phyloP scores from a whole-genome alignment of 2,113 vertebrate genomes.

The Megaceryle maxima region DNA sequence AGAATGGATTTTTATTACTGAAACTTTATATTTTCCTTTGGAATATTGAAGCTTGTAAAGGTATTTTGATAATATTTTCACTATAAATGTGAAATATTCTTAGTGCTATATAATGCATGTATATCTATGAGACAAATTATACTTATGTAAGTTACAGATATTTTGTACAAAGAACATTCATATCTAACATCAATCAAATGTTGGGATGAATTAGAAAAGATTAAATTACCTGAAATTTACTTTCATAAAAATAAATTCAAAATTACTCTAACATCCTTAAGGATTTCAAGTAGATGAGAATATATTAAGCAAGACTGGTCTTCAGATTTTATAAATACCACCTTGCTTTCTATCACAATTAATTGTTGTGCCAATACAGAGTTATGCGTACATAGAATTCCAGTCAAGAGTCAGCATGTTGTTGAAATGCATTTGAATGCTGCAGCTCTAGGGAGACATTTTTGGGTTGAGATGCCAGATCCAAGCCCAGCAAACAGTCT shows the following conservation, averaged over 20 bases:
- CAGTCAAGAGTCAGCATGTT: not conserved
- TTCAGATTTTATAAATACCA: not conserved
- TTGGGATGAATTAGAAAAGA: not conserved
- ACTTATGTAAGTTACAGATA: not conserved
- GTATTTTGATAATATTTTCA: not conserved
- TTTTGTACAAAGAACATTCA: not conserved
- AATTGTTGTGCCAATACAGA: not conserved
- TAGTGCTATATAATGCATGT: not conserved
- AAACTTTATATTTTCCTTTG: not conserved
- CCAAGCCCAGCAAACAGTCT: not conserved
- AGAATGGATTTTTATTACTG: not conserved
- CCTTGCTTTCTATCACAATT: not conserved
- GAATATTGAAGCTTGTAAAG: not conserved
- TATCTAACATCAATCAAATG: not conserved
- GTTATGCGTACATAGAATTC: not conserved
- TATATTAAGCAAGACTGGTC: not conserved
- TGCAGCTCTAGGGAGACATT: not conserved
- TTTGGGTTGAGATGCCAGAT: not conserved
- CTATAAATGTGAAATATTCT: not conserved
- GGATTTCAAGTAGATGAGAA: not conserved
- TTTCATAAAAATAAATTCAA: not conserved
- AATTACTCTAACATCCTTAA: not conserved
- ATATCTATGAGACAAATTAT: not conserved
- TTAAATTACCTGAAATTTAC: not conserved
- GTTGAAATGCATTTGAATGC: not conserved